A percentile compares a stretch with the other conserved stretches of the same genome.
Conservation (phyloP, 2,113 vertebrate genomes). For the Falco punctatus region DNA sequence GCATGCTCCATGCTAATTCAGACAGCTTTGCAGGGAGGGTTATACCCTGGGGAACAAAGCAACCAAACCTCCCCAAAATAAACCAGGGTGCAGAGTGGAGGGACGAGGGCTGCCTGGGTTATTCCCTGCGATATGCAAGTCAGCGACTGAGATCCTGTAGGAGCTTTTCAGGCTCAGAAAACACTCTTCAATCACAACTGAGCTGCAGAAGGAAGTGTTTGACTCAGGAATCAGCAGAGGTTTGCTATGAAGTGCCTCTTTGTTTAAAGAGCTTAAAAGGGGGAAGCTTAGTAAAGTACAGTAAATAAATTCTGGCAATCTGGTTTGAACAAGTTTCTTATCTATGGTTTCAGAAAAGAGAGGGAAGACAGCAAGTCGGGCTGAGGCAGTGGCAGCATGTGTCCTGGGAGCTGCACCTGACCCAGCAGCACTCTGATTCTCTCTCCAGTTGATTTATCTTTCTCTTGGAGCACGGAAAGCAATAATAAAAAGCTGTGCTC, state of each 20-base stretch:
- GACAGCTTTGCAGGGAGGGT: not conserved
- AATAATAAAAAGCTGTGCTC: not conserved
- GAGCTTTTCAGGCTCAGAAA: not conserved
- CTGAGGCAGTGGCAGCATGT: not conserved
- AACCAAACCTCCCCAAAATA: not conserved
- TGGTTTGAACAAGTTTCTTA: not conserved
- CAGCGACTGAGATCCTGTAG: not conserved
- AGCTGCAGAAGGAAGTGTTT: not conserved
- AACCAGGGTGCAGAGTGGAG: fast-evolving
- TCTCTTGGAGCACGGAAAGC: not conserved
- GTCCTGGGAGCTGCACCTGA: not conserved
- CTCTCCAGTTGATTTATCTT: not conserved
- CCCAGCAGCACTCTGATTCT: fast-evolving
- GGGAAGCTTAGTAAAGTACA: not conserved
- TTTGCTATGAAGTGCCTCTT: not conserved
- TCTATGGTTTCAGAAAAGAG: not conserved
- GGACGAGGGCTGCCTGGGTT: not conserved
- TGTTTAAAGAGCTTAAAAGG: constrained; percentile 32
- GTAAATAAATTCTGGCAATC: not conserved
- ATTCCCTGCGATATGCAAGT: not conserved
- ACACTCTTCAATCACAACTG: not conserved
- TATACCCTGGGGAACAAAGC: not conserved
- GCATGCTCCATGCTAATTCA: not conserved
- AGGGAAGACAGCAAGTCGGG: not conserved
- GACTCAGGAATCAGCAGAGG: not conserved